Base-by-base conservation (phyloP, 2,113 vertebrate species). In the Athene noctua region DNA sequence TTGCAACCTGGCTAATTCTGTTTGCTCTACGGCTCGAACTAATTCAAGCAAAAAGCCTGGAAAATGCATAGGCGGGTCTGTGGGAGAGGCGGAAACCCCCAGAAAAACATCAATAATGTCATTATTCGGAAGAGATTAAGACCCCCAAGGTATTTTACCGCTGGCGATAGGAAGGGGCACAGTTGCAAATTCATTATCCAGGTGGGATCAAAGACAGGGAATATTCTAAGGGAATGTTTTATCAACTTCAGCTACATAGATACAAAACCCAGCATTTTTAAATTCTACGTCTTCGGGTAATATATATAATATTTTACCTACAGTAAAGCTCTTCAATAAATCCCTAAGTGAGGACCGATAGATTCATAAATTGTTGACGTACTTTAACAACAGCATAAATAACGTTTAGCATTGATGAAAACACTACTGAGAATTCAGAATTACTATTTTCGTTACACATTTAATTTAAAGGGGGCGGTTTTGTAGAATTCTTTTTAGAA, bases 1-100 rank as follows among this genome's bases (percentile, higher is more conserved):
- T 96, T 97, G 96, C 94, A 97, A 93, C 96, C 91, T 49, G 86
- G 92, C 52, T 97, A 40, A 68, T 81, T 94, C 88, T 97, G 96
- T 98, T 98, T 98, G 87, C 80, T 93, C 92, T 94, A 4, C 2
- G 9, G 87, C 92, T 87, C 75, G 27, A 88, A 65, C 27, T 59
- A 88, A 90, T 65, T 89, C 80, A 80, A 87, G 91, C 51, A 80
- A 96, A 97, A 96, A 80, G 21, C 57, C 83, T 72, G 89, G 94
- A 90, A 97, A 97, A 95, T 54, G 61, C 19, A 62, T 21, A 44
- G 62, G 54, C 42, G 72, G 73, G 46, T 6, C 51, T 49, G 51
- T 29, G 57, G 73, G 57, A 84, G 80, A 59, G 42, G 52, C 11
- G 8, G 75, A 82, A 89, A 47, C 3, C 29, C 16, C 34, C 73